phyloP scores from a whole-genome alignment of 2,113 vertebrate species.

The Butastur rufipennis region DNA sequence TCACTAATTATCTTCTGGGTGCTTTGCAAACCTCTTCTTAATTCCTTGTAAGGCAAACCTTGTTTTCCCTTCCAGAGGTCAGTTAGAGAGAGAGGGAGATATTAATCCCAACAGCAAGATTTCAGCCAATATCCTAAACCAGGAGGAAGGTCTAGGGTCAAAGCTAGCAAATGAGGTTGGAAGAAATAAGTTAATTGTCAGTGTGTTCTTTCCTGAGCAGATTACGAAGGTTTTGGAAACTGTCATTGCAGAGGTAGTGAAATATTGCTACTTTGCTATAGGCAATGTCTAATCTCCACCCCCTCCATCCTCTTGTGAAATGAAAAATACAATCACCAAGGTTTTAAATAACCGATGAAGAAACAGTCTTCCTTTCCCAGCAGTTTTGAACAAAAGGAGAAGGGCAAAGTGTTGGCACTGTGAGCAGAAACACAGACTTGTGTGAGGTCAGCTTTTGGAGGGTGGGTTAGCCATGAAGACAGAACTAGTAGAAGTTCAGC shows the following conservation, averaged over 20 bases:
- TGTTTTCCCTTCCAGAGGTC: not conserved
- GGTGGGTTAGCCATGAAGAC: not conserved
- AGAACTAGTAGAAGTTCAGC: not conserved
- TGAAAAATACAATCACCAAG: conserved; percentile 1
- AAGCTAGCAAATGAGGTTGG: conserved; percentile 8
- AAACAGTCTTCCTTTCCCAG: conserved; percentile 3
- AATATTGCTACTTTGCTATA: conserved; percentile 38
- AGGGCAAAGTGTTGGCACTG: not conserved
- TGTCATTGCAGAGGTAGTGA: not conserved
- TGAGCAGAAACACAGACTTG: not conserved
- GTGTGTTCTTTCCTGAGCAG: conserved; percentile 8
- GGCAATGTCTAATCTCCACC: not conserved
- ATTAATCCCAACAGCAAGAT: conserved; percentile 17
- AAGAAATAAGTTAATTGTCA: conserved; percentile 24
- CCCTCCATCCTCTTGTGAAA: conserved; percentile 33
- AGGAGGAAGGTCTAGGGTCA: conserved; percentile 12
- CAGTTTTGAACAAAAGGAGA: conserved; percentile 2
- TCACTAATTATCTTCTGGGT: not conserved
- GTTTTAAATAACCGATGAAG: conserved; percentile 1
- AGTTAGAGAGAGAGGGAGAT: not conserved
- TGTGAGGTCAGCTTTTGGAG: not conserved
- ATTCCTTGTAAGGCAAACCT: not conserved
- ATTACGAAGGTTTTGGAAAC: conserved; percentile 38
- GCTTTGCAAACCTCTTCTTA: conserved; percentile 4
- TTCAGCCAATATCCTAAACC: conserved; percentile 21